Percentiles rank a stretch among this genome's conserved stretches.
Evolutionary conservation across 2,797 vertebrate genomes (phyloP).

Genomic region (Danio kyathit): DNA sequence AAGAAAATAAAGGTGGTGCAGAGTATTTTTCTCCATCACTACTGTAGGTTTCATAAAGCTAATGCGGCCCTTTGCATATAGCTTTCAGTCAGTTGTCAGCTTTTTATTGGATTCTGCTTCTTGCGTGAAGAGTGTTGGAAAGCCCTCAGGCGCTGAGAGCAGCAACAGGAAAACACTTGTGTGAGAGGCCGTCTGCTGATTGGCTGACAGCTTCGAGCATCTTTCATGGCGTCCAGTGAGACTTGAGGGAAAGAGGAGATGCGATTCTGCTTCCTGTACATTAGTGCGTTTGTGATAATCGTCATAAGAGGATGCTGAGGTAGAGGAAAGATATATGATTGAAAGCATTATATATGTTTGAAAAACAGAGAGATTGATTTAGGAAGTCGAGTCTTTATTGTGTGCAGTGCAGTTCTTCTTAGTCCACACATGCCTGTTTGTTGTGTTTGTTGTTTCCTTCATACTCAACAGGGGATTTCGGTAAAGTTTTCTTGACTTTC

Average conservation of each 20-base stretch:
- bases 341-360: background rate
- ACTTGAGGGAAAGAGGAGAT: slow-evolving; percentile 46
- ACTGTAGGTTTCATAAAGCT: slow-evolving; percentile 35
- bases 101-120: slow-evolving; percentile 33
- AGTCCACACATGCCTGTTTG: no score
- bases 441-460: background rate
- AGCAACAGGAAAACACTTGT: slow-evolving; percentile 53
- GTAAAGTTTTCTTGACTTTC: background rate
- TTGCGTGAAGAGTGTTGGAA: slow-evolving; percentile 32
- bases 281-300: background rate
- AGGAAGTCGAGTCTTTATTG: background rate
- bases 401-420: no score
- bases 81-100: slow-evolving; percentile 29
- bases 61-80: slow-evolving; percentile 27
- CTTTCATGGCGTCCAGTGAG: slow-evolving; percentile 47
- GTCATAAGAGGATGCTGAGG: background rate
- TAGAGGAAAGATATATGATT: background rate
- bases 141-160: slow-evolving; percentile 32
- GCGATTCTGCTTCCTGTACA: slow-evolving; percentile 29
- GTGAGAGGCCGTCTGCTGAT: slow-evolving; percentile 52
- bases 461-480: background rate
- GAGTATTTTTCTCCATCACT: slow-evolving; percentile 28
- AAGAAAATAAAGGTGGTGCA: slow-evolving; percentile 18
- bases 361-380: background rate
- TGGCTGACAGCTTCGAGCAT: slow-evolving; percentile 57